These are phyloP conservation scores for Calyptomena viridis DNA, from an alignment of 2,113 vertebrate genomes.

Conservation along the genomic window DNA sequence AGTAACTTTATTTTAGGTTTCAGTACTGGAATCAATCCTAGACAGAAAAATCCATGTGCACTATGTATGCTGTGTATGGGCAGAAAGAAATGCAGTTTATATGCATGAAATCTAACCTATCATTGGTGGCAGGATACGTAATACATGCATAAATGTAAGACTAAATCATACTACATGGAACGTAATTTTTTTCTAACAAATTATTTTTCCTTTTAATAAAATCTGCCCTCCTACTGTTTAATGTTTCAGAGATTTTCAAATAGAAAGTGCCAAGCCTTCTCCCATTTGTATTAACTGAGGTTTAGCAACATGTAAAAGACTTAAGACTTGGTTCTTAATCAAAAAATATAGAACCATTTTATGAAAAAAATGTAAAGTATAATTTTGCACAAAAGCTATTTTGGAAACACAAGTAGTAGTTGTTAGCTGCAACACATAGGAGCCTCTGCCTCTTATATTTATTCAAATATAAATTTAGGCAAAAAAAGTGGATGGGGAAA, in stretches of 20 bases:
- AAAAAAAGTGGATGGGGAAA: background rate
- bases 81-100: background rate
- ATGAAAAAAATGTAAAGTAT: slow-evolving; percentile 51
- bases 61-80: background rate
- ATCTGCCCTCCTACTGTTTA: background rate
- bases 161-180: background rate
- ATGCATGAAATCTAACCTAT: background rate
- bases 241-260: slow-evolving; percentile 16
- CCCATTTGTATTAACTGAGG: background rate
- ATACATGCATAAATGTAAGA: slow-evolving; percentile 4
- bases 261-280: slow-evolving; percentile 25
- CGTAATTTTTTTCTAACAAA: background rate
- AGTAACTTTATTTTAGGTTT: background rate
- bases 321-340: slow-evolving; percentile 6
- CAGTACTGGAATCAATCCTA: background rate
- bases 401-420: slow-evolving; percentile 53
- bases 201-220: background rate
- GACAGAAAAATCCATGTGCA: background rate
- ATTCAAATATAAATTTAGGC: background rate
- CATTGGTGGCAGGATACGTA: background rate
- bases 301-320: slow-evolving; percentile 3
- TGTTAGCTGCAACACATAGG: background rate
- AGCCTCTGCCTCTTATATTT: background rate
- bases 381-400: slow-evolving; percentile 66
- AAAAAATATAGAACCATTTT: slow-evolving; percentile 52